Percentiles rank a stretch among this genome's conserved stretches.
Evolutionary conservation across 2,888 invertebrate species (phyloP).

Genomic region (Calliopum simillimum): DNA sequence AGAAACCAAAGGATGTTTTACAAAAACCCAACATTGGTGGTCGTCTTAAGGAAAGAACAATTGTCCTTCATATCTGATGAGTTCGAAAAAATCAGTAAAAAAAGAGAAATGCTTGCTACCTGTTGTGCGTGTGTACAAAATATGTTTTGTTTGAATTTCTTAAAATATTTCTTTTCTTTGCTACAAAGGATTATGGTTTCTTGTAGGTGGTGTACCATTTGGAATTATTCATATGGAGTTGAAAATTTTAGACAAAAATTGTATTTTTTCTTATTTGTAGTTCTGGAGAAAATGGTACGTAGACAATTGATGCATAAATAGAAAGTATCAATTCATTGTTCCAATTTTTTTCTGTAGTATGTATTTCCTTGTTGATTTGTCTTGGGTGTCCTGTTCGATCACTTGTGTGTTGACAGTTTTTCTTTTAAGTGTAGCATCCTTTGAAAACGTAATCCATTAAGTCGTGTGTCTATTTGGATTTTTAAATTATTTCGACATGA

Average conservation of each 20-base stretch:
- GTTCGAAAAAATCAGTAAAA: background rate
- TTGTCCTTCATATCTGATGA: background rate
- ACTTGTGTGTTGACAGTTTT: conserved; percentile 3
- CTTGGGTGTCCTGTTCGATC: background rate
- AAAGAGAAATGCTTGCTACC: background rate
- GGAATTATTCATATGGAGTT: background rate
- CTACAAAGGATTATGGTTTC: background rate
- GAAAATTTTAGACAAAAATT: conserved; percentile 4
- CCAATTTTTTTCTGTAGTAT: background rate
- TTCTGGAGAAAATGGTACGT: background rate
- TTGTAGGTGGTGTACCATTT: background rate
- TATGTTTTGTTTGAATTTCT: conserved; percentile 20
- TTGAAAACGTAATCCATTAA: no score
- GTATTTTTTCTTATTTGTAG: background rate
- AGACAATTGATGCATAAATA: conserved; percentile 5
- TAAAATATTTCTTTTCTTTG: background rate
- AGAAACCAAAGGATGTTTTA: background rate
- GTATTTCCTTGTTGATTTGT: background rate
- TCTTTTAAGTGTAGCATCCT: no score
- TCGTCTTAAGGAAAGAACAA: conserved; percentile 1
- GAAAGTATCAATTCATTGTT: background rate
- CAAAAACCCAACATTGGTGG: conserved; percentile 24
- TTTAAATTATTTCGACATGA: no score
- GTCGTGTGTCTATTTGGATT: no score
- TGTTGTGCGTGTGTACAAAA: conserved; percentile 32